phyloP scores from a whole-genome alignment of 2,888 invertebrate genomes.

The Toxonevra muliebris region DNA sequence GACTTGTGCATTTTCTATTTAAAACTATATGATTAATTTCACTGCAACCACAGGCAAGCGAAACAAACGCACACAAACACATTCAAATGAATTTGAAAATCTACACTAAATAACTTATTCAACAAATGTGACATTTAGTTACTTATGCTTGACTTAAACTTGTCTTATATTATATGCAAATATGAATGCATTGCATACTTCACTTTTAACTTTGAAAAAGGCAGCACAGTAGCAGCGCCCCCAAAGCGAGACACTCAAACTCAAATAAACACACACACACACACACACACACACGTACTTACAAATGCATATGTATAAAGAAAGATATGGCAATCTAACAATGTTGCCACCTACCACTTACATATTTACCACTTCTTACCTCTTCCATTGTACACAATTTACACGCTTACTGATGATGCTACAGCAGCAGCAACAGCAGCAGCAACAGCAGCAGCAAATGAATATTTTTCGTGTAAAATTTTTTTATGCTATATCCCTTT shows the following conservation, averaged over 20 bases:
- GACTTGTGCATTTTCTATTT: too few relatives aligned
- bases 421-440: slow-evolving; percentile 16
- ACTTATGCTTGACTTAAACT: slow-evolving; percentile 16
- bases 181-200: slow-evolving; percentile 5
- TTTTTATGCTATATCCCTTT: too few relatives aligned
- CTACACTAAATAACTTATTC: too few relatives aligned
- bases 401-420: slow-evolving; percentile 13
- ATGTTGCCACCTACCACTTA: not conserved
- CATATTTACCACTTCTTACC: slow-evolving; percentile 10
- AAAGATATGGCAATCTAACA: slow-evolving; percentile 8
- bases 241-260: not conserved
- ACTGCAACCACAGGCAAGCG: too few relatives aligned
- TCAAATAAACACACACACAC: not conserved
- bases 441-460: slow-evolving; percentile 12
- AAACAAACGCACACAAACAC: too few relatives aligned
- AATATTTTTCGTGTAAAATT: not conserved
- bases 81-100: too few relatives aligned
- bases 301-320: not conserved
- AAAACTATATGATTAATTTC: too few relatives aligned
- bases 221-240: too few relatives aligned
- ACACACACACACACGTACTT: slow-evolving; percentile 7
- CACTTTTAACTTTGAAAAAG: too few relatives aligned
- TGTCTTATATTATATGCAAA: slow-evolving; percentile 25
- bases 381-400: not conserved
- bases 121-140: not conserved